Conservation (phyloP, 2,113 vertebrate genomes). For the Corythoichthys intestinalis region DNA sequence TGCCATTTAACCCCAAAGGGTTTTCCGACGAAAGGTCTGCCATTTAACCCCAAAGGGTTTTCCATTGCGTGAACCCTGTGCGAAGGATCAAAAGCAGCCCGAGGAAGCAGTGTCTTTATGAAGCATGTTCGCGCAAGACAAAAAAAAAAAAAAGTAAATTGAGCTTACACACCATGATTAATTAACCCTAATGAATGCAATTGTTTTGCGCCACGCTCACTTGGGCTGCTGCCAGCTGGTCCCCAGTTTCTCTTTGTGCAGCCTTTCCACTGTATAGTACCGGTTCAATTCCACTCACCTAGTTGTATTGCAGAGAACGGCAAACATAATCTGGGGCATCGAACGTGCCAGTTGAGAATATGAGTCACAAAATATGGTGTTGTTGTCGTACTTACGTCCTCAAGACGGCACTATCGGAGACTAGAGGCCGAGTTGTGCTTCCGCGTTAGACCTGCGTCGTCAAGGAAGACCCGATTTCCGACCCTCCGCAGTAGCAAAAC, state of each 20-base stretch:
- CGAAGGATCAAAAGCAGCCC: constrained; percentile 68
- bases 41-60: constrained; percentile 67
- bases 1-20: constrained; percentile 66
- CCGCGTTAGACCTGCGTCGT: too few species aligned
- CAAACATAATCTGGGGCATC: neutral
- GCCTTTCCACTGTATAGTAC: neutral
- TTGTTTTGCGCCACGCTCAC: constrained; percentile 73
- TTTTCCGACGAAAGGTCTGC: constrained; percentile 58
- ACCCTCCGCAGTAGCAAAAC: too few species aligned
- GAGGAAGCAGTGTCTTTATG: constrained; percentile 72
- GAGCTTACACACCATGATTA: constrained; percentile 77
- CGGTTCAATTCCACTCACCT: neutral
- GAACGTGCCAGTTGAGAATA: neutral
- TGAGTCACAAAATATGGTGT: neutral
- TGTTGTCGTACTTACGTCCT: too few species aligned
- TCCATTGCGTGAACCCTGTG: constrained; percentile 61
- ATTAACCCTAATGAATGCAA: constrained; percentile 77
- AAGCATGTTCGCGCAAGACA: constrained; percentile 59
- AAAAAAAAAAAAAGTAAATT: constrained; percentile 71
- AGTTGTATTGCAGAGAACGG: constrained; percentile 3
- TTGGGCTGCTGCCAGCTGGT: constrained; percentile 74
- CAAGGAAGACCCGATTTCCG: too few species aligned
- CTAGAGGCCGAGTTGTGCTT: too few species aligned
- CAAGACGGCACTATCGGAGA: too few species aligned
- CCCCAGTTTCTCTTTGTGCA: constrained; percentile 49